phyloP scores from a whole-genome alignment of 2,888 invertebrate species.

The Drosophila mercatorum region DNA sequence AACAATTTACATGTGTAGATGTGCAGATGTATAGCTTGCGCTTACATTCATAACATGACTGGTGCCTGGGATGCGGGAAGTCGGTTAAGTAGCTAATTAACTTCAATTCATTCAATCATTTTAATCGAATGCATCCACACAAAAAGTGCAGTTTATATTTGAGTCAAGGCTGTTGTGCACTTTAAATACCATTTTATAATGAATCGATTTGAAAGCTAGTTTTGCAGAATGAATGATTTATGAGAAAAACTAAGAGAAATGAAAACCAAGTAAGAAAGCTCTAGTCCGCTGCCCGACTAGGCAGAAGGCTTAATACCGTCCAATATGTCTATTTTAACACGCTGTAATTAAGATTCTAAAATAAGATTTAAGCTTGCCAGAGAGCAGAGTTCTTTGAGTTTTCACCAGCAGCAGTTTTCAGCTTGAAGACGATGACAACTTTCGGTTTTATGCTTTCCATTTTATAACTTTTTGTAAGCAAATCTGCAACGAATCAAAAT shows the following conservation, averaged over 20 bases:
- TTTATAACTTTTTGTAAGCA: not conserved
- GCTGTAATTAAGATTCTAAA: not conserved
- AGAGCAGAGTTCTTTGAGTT: not conserved
- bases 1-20: slow-evolving; percentile 12
- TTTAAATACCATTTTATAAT: not conserved
- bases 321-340: too few relatives aligned
- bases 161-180: not conserved
- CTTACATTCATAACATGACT: slow-evolving; percentile 17
- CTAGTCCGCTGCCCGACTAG: too few relatives aligned
- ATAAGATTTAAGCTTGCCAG: not conserved
- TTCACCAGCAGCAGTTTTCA: not conserved
- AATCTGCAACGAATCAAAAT: not conserved
- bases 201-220: not conserved
- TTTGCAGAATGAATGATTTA: too few relatives aligned
- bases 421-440: not conserved
- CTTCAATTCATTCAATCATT: slow-evolving; percentile 45
- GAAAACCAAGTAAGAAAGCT: too few relatives aligned
- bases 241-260: too few relatives aligned
- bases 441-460: not conserved
- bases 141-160: slow-evolving; percentile 30
- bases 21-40: not conserved
- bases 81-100: slow-evolving; percentile 72
- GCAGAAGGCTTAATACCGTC: too few relatives aligned
- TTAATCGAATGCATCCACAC: slow-evolving; percentile 30
- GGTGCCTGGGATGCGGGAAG: slow-evolving; percentile 30